These are phyloP conservation scores for Hypena proboscidalis DNA, from an alignment of 2,888 invertebrate genomes.

Conservation along the genomic window DNA sequence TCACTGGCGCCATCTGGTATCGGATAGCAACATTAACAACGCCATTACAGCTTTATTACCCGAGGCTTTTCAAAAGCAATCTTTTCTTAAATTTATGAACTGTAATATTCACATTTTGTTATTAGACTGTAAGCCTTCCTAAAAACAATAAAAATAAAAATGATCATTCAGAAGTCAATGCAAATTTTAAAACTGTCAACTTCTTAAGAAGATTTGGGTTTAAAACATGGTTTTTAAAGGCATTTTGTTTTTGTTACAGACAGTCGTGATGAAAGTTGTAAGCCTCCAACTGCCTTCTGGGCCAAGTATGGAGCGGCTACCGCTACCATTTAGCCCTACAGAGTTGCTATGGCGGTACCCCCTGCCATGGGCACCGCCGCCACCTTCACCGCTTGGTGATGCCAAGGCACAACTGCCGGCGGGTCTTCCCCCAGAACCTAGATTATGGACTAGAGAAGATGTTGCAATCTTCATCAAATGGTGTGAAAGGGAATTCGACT, in stretches of 20 bases:
- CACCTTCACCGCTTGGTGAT: constrained; percentile 90
- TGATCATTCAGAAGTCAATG: too few species aligned
- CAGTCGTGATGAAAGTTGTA: constrained; percentile 87
- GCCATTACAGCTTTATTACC: too few species aligned
- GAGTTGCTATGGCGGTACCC: constrained; percentile 96
- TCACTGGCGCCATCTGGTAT: constrained; percentile 37
- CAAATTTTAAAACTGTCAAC: too few species aligned
- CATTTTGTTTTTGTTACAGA: constrained; percentile 59
- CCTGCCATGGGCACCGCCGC: constrained; percentile 89
- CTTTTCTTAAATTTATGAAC: too few species aligned
- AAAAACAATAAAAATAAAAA: too few species aligned
- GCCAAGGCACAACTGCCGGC: constrained; percentile 95
- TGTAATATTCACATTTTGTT: too few species aligned
- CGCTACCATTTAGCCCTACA: constrained; percentile 92
- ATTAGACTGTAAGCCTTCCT: too few species aligned
- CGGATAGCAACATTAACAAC: constrained; percentile 24
- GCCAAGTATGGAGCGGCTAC: constrained; percentile 90
- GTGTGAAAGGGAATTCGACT: constrained; percentile 96
- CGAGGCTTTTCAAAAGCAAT: too few species aligned
- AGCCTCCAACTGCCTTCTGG: constrained; percentile 89
- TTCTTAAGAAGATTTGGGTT: too few species aligned
- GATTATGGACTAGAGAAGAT: constrained; percentile 96
- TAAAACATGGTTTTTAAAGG: not conserved
- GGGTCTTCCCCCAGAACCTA: constrained; percentile 93
- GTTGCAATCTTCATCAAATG: constrained; percentile 94